These are phyloP conservation scores for Saxidomus purpurata DNA, from an alignment of 1,140 invertebrate genomes.

Conservation along the genomic window DNA sequence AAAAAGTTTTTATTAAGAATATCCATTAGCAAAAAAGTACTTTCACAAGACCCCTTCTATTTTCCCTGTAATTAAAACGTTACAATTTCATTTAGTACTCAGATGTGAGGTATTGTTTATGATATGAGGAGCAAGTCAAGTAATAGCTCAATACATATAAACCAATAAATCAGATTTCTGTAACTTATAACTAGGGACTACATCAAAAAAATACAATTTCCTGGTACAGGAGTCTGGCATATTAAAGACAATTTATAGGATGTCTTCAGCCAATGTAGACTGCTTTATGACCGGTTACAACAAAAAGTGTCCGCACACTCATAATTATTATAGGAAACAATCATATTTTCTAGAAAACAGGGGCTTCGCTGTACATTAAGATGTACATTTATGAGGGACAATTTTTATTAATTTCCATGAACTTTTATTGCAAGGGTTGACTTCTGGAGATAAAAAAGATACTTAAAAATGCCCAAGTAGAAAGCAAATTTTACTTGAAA, in stretches of 20 bases:
- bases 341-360: conserved; percentile 26
- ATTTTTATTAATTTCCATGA: neutral
- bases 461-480: too few relatives aligned
- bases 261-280: conserved; percentile 30
- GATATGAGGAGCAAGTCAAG: neutral
- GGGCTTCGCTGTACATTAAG: neutral
- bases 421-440: neutral
- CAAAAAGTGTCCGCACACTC: neutral
- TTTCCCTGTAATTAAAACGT: neutral
- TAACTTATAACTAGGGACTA: conserved; percentile 3
- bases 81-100: neutral
- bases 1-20: too few relatives aligned
- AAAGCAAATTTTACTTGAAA: too few relatives aligned
- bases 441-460: too few relatives aligned
- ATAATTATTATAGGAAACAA: conserved; percentile 19
- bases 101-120: neutral
- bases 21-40: too few relatives aligned
- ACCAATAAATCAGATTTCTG: neutral
- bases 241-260: conserved; percentile 48
- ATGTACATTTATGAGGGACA: neutral
- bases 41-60: too few relatives aligned
- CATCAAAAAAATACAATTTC: conserved; percentile 45
- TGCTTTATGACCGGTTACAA: conserved; percentile 14
- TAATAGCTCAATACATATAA: conserved; percentile 2
- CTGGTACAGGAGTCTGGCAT: conserved; percentile 11